These are phyloP conservation scores for Montipora capricornis DNA, from an alignment of 64 coral and sea anemone genomes.

Conservation along the genomic window DNA sequence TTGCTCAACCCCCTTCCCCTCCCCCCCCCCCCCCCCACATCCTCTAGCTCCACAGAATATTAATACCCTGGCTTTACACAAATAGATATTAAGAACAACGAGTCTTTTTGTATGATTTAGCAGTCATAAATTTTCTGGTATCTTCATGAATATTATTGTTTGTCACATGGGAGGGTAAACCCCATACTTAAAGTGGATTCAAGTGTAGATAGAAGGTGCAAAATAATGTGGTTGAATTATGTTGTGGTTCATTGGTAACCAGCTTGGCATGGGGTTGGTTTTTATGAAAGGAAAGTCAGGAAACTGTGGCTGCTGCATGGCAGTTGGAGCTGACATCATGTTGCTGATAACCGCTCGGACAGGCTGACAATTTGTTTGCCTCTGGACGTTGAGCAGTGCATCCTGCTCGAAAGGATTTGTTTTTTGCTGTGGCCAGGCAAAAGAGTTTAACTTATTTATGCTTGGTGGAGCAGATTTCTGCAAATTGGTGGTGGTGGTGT, in stretches of 20 bases:
- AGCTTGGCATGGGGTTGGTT: slow-evolving; percentile 12
- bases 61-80: too few relatives aligned
- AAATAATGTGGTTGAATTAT: slow-evolving; percentile 13
- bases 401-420: slow-evolving; percentile 2
- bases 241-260: slow-evolving; percentile 10
- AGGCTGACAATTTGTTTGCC: neutral
- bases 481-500: neutral
- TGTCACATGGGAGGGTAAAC: too few relatives aligned
- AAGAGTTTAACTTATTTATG: neutral
- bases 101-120: neutral
- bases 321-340: neutral
- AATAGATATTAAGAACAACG: too few relatives aligned
- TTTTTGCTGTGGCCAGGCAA: slow-evolving; percentile 8
- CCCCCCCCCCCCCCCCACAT: too few relatives aligned
- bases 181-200: neutral
- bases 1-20: too few relatives aligned
- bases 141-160: too few relatives aligned
- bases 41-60: too few relatives aligned
- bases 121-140: neutral
- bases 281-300: slow-evolving; percentile 9
- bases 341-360: neutral
- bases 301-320: neutral
- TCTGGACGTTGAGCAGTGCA: slow-evolving; percentile 21
- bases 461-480: neutral
- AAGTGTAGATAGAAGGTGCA: neutral